Conservation (phyloP, 2,797 vertebrate species). For the Sciaenops ocellatus region DNA sequence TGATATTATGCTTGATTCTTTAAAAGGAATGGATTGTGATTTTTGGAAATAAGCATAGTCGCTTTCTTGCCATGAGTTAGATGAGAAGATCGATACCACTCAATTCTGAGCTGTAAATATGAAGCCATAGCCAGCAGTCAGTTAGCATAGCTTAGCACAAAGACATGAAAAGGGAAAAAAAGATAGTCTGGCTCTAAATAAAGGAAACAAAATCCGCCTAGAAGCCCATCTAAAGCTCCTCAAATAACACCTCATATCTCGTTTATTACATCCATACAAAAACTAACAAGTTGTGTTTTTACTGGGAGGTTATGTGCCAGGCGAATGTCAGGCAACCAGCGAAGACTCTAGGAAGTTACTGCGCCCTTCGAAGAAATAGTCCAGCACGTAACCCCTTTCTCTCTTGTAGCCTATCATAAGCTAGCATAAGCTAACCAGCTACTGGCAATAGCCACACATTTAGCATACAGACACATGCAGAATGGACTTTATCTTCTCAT, state of each 20-base stretch:
- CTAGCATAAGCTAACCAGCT: not conserved
- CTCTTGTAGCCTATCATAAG: not conserved
- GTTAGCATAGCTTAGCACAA: not conserved
- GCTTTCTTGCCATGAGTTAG: not conserved
- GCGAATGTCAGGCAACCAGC: constrained; percentile 1
- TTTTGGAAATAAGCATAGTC: not conserved
- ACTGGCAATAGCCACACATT: not conserved
- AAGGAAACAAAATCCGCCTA: not conserved
- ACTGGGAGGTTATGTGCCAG: not conserved
- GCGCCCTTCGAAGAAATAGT: not conserved
- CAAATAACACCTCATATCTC: not conserved
- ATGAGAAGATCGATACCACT: not conserved
- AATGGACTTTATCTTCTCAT: not conserved
- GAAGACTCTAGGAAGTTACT: not conserved
- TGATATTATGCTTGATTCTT: not conserved
- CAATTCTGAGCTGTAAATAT: not conserved
- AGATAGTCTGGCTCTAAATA: not conserved
- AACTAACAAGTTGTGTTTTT: constrained; percentile 3
- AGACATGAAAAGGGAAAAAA: not conserved
- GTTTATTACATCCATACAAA: not conserved
- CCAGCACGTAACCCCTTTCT: not conserved
- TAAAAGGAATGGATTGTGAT: not conserved
- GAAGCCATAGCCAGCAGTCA: not conserved
- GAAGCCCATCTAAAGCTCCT: not conserved
- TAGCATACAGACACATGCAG: not conserved